phyloP scores from a whole-genome alignment of 2,888 invertebrate species.

The Heliconius ismenius region DNA sequence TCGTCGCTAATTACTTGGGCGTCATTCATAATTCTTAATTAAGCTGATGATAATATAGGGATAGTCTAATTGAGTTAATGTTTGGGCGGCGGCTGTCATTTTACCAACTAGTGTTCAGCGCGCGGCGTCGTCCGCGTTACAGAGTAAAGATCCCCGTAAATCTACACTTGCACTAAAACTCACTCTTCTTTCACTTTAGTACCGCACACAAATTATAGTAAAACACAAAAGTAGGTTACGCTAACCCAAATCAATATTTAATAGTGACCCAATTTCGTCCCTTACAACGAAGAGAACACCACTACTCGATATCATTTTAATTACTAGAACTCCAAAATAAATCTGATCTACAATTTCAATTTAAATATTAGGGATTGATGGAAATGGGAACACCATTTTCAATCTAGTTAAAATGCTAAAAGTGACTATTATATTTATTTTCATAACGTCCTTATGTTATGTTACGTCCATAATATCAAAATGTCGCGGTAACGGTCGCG shows the following conservation, averaged over 20 bases:
- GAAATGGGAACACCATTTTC: neutral
- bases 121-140: neutral
- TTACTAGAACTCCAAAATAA: slow-evolving; percentile 1
- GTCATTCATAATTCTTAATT: slow-evolving; percentile 14
- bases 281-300: neutral
- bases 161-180: too few relatives aligned
- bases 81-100: neutral
- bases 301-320: slow-evolving; percentile 23
- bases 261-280: slow-evolving; percentile 18
- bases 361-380: neutral
- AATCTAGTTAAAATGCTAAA: too few relatives aligned
- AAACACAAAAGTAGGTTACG: neutral
- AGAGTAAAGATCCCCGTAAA: too few relatives aligned
- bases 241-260: slow-evolving; percentile 9
- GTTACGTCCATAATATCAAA: too few relatives aligned
- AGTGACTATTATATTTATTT: too few relatives aligned
- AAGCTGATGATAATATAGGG: neutral
- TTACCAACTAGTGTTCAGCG: neutral
- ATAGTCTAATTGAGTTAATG: neutral
- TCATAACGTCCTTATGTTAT: too few relatives aligned
- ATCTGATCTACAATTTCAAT: neutral
- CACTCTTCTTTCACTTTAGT: too few relatives aligned
- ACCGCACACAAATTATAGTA: neutral
- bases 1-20: slow-evolving; percentile 14
- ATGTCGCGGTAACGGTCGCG: too few relatives aligned